Conservation (phyloP, 1,140 invertebrate genomes). For the Drosophila guanche region DNA sequence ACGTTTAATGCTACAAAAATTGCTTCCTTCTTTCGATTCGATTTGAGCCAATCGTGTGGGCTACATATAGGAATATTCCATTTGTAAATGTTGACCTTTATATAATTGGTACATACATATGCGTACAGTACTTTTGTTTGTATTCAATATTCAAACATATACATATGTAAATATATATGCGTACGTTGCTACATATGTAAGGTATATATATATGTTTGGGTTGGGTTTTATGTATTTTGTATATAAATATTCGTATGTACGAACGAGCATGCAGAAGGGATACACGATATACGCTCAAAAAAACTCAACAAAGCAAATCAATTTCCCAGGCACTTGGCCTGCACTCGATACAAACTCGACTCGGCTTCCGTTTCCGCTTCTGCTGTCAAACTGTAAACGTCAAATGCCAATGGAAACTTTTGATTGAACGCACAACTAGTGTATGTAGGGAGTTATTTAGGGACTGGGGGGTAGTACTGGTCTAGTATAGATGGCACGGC, state of each 20-base stretch:
- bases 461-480: slow-evolving; percentile 8
- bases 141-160: slow-evolving; percentile 23
- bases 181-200: slow-evolving; percentile 47
- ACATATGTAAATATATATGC: slow-evolving; percentile 56
- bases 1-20: slow-evolving; percentile 50
- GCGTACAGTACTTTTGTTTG: slow-evolving; percentile 2
- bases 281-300: slow-evolving; percentile 57
- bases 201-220: slow-evolving; percentile 55
- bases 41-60: slow-evolving; percentile 21
- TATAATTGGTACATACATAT: slow-evolving; percentile 4
- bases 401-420: slow-evolving; percentile 51
- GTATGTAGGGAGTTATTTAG: slow-evolving; percentile 1
- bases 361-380: slow-evolving; percentile 25
- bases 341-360: slow-evolving; percentile 43
- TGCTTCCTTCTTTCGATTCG: slow-evolving; percentile 17
- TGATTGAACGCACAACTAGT: slow-evolving; percentile 60
- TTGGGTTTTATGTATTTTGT: slow-evolving; percentile 63
- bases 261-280: slow-evolving; percentile 30
- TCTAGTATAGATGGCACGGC: slow-evolving; percentile 36
- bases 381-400: slow-evolving; percentile 1
- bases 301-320: slow-evolving; percentile 62
- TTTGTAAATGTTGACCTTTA: slow-evolving; percentile 52
- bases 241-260: slow-evolving; percentile 54
- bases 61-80: slow-evolving; percentile 72
- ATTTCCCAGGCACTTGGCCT: slow-evolving; percentile 16